Evolutionary conservation across 1,140 invertebrate species (phyloP).

Genomic region (Tribolium castaneum): DNA sequence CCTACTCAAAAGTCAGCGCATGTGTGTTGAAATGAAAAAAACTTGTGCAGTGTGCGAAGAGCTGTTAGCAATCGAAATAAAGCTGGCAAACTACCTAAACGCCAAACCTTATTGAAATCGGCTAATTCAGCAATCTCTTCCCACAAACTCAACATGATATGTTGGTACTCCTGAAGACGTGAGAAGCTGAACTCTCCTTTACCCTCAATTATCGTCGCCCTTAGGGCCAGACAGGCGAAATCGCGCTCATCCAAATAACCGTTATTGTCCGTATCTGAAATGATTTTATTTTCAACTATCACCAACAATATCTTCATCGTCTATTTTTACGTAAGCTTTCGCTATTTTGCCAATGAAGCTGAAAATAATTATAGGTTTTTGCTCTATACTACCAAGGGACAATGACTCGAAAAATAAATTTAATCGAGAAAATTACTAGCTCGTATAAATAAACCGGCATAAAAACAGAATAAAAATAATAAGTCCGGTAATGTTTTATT

Average conservation of each 20-base stretch:
- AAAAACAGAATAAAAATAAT: constrained; percentile 25
- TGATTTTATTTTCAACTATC: neutral
- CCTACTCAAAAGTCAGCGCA: constrained; percentile 1
- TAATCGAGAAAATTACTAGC: neutral
- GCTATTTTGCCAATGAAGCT: constrained; percentile 19
- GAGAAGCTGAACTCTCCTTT: constrained; percentile 80
- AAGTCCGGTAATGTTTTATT: constrained; percentile 25
- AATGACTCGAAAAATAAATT: neutral
- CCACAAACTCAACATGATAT: constrained; percentile 85
- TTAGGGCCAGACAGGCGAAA: constrained; percentile 82
- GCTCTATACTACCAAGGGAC: neutral
- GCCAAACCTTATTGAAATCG: constrained; percentile 83
- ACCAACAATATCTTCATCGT: constrained; percentile 18
- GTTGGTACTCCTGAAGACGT: constrained; percentile 79
- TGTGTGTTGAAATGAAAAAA: neutral
- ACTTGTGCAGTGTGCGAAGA: neutral
- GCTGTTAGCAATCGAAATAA: neutral
- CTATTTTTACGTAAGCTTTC: constrained; percentile 10
- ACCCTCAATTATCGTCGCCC: constrained; percentile 83
- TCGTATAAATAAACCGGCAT: constrained; percentile 6
- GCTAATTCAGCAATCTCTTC: constrained; percentile 85
- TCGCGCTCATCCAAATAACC: constrained; percentile 83
- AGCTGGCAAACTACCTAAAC: constrained; percentile 21
- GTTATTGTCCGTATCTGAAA: constrained; percentile 84
- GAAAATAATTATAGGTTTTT: constrained; percentile 10